Conservation (phyloP, 2,113 vertebrate genomes). For the Ciconia stormi region DNA sequence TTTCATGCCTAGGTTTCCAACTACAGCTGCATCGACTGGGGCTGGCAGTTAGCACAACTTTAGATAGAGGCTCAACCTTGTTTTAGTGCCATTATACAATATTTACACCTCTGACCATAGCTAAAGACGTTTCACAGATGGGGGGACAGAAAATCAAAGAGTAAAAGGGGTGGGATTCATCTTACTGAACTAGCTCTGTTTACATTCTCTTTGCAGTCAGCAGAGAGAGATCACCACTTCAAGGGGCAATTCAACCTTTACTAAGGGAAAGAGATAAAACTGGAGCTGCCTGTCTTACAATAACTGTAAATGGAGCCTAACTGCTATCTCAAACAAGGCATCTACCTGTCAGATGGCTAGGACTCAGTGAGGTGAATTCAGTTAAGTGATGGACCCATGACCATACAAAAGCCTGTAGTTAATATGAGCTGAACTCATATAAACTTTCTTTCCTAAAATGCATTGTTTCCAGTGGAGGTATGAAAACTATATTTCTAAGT, state of each 20-base stretch:
- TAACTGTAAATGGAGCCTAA: neutral
- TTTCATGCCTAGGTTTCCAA: neutral
- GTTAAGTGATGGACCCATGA: neutral
- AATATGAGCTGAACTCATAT: neutral
- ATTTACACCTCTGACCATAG: neutral
- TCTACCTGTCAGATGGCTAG: neutral
- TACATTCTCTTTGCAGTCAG: neutral
- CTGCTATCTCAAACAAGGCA: neutral
- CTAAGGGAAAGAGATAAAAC: neutral
- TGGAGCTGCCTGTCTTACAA: neutral
- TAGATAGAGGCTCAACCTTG: neutral
- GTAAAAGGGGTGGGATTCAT: neutral
- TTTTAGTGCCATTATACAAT: neutral
- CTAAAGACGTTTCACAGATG: neutral
- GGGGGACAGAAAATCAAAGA: neutral
- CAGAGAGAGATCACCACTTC: neutral
- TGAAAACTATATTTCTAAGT: neutral
- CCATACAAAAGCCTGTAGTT: neutral
- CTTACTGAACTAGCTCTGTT: neutral
- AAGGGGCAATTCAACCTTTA: neutral
- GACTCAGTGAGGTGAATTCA: neutral
- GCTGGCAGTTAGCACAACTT: neutral
- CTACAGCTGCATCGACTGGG: neutral
- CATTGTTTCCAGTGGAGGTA: neutral
- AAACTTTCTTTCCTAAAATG: neutral